A percentile compares a stretch with the other conserved stretches of the same genome.
Conservation (phyloP, 1,140 invertebrate species). For the Pogonomyrmex barbatus region DNA sequence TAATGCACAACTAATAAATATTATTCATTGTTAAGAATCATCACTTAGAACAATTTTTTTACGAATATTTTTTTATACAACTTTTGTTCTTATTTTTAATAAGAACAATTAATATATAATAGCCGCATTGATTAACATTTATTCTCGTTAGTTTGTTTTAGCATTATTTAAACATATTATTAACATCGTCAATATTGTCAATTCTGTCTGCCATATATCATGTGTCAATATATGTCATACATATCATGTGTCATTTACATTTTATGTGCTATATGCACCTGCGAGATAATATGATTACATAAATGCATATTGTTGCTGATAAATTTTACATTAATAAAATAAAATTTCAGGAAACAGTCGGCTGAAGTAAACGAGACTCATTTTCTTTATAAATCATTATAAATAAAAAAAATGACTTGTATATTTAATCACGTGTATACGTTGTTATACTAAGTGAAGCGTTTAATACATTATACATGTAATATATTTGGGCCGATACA, state of each 20-base stretch:
- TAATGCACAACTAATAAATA: neutral
- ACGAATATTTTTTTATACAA: neutral
- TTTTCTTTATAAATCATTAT: neutral
- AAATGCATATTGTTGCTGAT: neutral
- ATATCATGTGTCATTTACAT: neutral
- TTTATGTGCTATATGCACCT: neutral
- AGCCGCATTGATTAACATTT: neutral
- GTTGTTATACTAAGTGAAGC: neutral
- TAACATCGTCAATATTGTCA: neutral
- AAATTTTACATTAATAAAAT: slow-evolving; percentile 11
- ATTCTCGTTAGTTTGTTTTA: neutral
- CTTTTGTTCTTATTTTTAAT: slow-evolving; percentile 10
- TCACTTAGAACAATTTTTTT: neutral
- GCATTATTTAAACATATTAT: neutral
- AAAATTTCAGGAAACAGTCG: neutral
- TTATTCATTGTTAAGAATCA: neutral
- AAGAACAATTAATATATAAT: slow-evolving; percentile 3
- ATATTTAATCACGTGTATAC: neutral
- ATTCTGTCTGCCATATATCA: neutral
- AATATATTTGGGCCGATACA: neutral
- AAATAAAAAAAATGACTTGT: neutral
- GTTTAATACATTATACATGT: neutral
- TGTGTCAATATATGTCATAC: neutral
- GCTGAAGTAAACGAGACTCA: neutral
- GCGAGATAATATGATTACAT: slow-evolving; percentile 5